Conservation (phyloP, 2,113 vertebrate species). For the Eonycteris spelaea region DNA sequence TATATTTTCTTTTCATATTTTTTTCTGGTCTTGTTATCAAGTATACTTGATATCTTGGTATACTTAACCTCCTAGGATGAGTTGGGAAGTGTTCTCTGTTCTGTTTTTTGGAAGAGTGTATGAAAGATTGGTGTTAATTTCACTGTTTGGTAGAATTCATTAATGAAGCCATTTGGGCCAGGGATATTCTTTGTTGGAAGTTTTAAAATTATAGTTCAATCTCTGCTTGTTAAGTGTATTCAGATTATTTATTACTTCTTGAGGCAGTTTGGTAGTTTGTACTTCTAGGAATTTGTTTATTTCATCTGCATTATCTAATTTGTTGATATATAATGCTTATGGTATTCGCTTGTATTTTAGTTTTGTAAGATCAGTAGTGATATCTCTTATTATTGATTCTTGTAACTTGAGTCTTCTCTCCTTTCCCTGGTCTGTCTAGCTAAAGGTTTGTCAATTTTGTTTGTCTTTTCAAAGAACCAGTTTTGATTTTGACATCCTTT, state of each 20-base stretch:
- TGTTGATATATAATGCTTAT: neutral
- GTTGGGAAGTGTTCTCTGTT: neutral
- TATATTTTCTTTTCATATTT: conserved; percentile 10
- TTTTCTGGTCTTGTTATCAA: neutral
- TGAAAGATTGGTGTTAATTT: neutral
- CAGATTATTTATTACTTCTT: neutral
- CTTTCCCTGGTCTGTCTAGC: neutral
- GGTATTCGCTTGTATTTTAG: neutral
- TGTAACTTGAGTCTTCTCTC: neutral
- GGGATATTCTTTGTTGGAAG: neutral
- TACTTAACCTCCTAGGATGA: neutral
- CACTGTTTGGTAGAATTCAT: neutral
- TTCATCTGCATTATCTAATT: neutral
- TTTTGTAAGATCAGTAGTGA: neutral
- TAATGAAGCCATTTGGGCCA: neutral
- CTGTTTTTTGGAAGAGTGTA: neutral
- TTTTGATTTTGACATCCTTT: neutral
- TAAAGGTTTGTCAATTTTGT: neutral
- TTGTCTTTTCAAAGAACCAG: neutral
- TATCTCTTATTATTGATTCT: neutral
- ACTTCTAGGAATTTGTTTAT: neutral
- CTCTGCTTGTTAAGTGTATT: neutral
- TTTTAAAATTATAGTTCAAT: neutral
- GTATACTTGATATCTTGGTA: neutral
- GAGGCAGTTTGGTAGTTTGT: neutral